phyloP scores from a whole-genome alignment of 92 coral and sea anemone genomes.

The Epizoanthus ramosus region DNA sequence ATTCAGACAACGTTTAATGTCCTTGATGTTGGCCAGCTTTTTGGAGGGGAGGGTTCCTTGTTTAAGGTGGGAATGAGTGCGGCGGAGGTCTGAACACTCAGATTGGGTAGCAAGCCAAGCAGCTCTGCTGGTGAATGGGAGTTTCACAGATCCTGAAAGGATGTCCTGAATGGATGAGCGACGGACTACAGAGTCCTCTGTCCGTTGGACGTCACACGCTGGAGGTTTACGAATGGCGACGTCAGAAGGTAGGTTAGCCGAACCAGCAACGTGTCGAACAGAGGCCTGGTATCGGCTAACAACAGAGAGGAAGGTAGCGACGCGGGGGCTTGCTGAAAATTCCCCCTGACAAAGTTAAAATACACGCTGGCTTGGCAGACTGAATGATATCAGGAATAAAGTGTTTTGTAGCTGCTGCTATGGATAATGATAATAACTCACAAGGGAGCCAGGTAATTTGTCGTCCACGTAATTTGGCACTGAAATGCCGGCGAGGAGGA shows the following conservation, averaged over 20 bases:
- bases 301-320: slow-evolving; percentile 32
- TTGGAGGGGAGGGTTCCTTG: slow-evolving; percentile 77
- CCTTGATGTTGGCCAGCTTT: slow-evolving; percentile 61
- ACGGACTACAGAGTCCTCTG: slow-evolving; percentile 55
- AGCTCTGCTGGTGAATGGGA: slow-evolving; percentile 67
- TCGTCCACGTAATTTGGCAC: slow-evolving; percentile 9
- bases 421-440: slow-evolving; percentile 35
- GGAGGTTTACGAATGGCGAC: slow-evolving; percentile 42
- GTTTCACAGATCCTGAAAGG: slow-evolving; percentile 3
- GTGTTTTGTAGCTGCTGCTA: slow-evolving; percentile 37
- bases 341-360: slow-evolving; percentile 42
- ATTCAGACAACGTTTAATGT: slow-evolving; percentile 64
- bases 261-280: slow-evolving; percentile 31
- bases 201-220: slow-evolving; percentile 40
- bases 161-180: slow-evolving; percentile 42
- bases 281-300: slow-evolving; percentile 46
- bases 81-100: background rate
- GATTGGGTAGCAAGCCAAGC: slow-evolving; percentile 50
- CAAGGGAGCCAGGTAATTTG: slow-evolving; percentile 8
- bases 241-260: slow-evolving; percentile 38
- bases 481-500: slow-evolving; percentile 32
- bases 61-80: slow-evolving; percentile 44
- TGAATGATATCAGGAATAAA: slow-evolving; percentile 51
- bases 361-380: slow-evolving; percentile 23
- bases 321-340: slow-evolving; percentile 44